Evolutionary conservation across 64 coral and sea anemone genomes (phyloP), one percentile per base, ranked within the genome.

Genomic region (Actinia equina): DNA sequence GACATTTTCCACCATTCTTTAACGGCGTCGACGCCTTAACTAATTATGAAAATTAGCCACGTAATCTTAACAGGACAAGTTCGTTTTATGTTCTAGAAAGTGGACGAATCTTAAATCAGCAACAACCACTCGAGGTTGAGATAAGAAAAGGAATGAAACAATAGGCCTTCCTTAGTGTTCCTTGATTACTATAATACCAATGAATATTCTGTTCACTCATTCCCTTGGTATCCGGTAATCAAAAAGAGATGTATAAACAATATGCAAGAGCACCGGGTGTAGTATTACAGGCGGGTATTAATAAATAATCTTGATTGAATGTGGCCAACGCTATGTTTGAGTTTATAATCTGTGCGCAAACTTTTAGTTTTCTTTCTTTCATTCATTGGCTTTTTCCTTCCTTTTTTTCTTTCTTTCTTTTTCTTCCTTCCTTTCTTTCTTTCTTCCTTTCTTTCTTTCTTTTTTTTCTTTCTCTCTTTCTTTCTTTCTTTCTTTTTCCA

Each of bases 41-140:
- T 74, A 74, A 74, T 74, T 74, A 74, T 74, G 26, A 74, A 74
- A 74, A 74, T 74, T 41, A 74, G 26, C 69, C 69, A n/a, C n/a
- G 22, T 23, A 23, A 18, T 65, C 12, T 65, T 10, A 65, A 65
- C 17, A 65, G 62, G 62, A 65, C 17, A 65, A 20, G 8, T 6
- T 22, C 17, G 62, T 65, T 74, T 16, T 74, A 12, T 27, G 25
- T 74, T 74, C 11, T 1, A 3, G n/a, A 41, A 30, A 74, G 26
- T 65, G 26, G 25, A 13, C 69, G 69, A 74, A 37, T 41, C 69
- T 74, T 37, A 74, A 74, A 74, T 27, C 69, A 74, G 69, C 26
- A 74, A 74, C 26, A 26, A 74, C 9, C 69, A 74, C 69, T 74
- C 41, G 9, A 74, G 26, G 13, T 0, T 27, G 10, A 74, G 17